These are phyloP conservation scores for Heliconius nattereri DNA, from an alignment of 1,140 invertebrate species.

Conservation along the genomic window DNA sequence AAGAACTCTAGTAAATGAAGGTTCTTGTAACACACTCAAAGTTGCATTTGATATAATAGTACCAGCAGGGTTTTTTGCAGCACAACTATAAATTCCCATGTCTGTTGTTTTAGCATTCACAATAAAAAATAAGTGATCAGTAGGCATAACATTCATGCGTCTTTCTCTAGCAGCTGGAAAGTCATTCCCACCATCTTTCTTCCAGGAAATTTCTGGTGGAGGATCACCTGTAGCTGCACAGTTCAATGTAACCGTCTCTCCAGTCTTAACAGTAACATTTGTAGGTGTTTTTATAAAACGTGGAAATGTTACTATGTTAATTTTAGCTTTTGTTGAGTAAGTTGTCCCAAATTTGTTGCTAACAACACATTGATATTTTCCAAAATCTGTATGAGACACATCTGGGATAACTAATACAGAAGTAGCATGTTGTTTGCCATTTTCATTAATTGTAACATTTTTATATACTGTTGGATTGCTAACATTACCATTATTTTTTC, in stretches of 20 bases:
- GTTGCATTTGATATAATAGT: conserved; percentile 93
- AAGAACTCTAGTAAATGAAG: conserved; percentile 92
- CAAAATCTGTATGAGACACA: conserved; percentile 89
- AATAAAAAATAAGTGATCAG: conserved; percentile 96
- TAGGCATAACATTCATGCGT: conserved; percentile 94
- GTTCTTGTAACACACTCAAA: conserved; percentile 92
- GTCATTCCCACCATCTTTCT: conserved; percentile 96
- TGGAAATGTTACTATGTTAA: conserved; percentile 94
- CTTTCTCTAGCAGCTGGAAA: conserved; percentile 97
- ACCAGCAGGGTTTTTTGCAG: conserved; percentile 94
- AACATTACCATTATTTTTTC: conserved; percentile 92
- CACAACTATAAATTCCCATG: conserved; percentile 96
- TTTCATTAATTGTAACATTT: conserved; percentile 69
- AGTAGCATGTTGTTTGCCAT: conserved; percentile 82
- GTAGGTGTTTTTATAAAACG: conserved; percentile 92
- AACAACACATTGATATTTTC: conserved; percentile 96
- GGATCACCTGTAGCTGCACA: conserved; percentile 96
- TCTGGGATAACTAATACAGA: conserved; percentile 88
- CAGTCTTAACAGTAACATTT: conserved; percentile 92
- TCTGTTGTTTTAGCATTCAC: conserved; percentile 93
- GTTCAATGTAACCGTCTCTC: conserved; percentile 92
- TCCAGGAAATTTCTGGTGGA: conserved; percentile 93
- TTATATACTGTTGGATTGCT: conserved; percentile 73
- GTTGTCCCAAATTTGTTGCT: conserved; percentile 94
- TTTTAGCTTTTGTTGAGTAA: conserved; percentile 92